These are phyloP conservation scores for Atherinosoma microstoma DNA, from an alignment of 2,797 vertebrate genomes.

Conservation along the genomic window DNA sequence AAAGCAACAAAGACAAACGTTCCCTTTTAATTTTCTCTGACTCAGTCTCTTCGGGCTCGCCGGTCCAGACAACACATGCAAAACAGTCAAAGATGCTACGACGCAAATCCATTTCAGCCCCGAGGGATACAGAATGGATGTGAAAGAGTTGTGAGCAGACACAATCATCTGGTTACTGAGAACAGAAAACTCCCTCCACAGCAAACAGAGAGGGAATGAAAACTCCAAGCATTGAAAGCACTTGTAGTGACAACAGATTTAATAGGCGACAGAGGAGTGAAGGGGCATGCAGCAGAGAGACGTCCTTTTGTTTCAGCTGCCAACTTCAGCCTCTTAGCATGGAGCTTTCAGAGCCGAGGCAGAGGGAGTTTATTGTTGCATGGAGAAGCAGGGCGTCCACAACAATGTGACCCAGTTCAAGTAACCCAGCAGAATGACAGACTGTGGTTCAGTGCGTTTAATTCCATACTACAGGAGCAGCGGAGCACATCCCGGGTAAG, in stretches of 20 bases:
- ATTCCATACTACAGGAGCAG: conserved; percentile 47
- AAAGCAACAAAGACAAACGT: conserved; percentile 5
- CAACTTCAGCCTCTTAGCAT: conserved; percentile 72
- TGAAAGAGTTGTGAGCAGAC: conserved; percentile 34
- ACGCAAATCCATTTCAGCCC: conserved; percentile 43
- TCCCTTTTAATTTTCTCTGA: conserved; percentile 19
- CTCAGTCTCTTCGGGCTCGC: conserved; percentile 10
- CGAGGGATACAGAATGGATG: conserved; percentile 37
- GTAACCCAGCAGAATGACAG: conserved; percentile 24
- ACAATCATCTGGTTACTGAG: conserved; percentile 32
- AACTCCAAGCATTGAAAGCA: conserved; percentile 30
- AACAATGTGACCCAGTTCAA: conserved; percentile 67
- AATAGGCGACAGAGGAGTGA: conserved; percentile 48
- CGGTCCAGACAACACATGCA: conserved; percentile 27
- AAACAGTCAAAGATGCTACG: conserved; percentile 18
- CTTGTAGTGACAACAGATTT: conserved; percentile 48
- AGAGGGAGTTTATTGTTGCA: conserved; percentile 67
- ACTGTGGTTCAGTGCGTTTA: conserved; percentile 8
- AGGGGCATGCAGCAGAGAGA: conserved; percentile 46
- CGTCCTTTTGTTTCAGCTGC: conserved; percentile 64
- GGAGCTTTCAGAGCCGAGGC: conserved; percentile 61
- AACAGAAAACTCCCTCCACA: background rate
- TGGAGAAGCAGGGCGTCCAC: conserved; percentile 62
- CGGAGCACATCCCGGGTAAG: conserved; percentile 44
- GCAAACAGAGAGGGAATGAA: background rate